Evolutionary conservation across 2,888 invertebrate species (phyloP).

Genomic region (Acleris literana): DNA sequence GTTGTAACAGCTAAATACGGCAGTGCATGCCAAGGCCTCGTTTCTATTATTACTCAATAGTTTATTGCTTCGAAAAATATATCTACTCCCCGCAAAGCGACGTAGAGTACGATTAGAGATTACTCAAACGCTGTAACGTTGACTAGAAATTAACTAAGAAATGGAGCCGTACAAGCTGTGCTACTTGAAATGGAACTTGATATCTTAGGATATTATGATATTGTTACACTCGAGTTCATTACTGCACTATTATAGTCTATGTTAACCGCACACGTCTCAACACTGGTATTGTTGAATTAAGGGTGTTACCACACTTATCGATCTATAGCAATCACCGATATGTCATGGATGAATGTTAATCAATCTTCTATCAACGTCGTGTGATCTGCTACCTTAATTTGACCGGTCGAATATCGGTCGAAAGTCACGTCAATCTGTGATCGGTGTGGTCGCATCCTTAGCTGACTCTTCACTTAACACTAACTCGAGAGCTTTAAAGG

Average conservation of each 20-base stretch:
- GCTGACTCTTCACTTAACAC: too few relatives aligned
- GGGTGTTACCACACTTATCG: background rate
- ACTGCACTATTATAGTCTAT: background rate
- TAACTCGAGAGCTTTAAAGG: too few relatives aligned
- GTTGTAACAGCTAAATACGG: conserved; percentile 22
- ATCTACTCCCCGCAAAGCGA: conserved; percentile 37
- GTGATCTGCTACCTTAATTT: too few relatives aligned
- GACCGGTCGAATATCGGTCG: too few relatives aligned
- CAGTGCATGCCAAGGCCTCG: conserved; percentile 54
- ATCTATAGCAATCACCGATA: too few relatives aligned
- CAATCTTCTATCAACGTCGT: too few relatives aligned
- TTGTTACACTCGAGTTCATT: conserved; percentile 14
- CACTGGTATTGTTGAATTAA: background rate
- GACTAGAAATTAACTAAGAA: conserved; percentile 35
- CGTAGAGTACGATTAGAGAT: conserved; percentile 38
- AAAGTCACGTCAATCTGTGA: too few relatives aligned
- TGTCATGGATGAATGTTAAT: too few relatives aligned
- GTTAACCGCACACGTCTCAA: background rate
- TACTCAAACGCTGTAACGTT: conserved; percentile 18
- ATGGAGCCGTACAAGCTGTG: conserved; percentile 1
- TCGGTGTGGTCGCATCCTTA: too few relatives aligned
- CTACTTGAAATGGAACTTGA: conserved; percentile 7
- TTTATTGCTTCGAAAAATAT: conserved; percentile 57
- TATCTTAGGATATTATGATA: conserved; percentile 6
- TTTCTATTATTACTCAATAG: conserved; percentile 42